Evolutionary conservation across 1,140 invertebrate species (phyloP).

Genomic region (Heliconius congener): DNA sequence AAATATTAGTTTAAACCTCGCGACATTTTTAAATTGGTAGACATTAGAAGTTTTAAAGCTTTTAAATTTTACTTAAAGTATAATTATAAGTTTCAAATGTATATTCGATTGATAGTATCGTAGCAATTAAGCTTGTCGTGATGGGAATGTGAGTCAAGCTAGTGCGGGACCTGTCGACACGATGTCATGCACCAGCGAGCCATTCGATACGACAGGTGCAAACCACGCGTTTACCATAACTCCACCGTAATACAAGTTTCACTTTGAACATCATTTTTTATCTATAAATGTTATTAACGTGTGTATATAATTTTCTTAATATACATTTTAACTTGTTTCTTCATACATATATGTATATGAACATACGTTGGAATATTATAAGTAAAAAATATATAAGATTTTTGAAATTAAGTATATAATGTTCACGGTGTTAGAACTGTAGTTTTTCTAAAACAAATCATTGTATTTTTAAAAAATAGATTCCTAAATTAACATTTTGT

Average conservation of each 20-base stretch:
- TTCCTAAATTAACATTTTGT: not conserved
- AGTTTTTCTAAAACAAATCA: not conserved
- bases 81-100: not conserved
- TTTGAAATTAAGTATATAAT: not conserved
- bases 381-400: too few relatives aligned
- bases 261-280: not conserved
- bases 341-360: not conserved
- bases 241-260: slow-evolving; percentile 21
- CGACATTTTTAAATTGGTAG: not conserved
- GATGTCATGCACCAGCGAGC: slow-evolving; percentile 59
- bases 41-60: not conserved
- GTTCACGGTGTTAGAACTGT: not conserved
- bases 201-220: slow-evolving; percentile 68
- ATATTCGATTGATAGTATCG: not conserved
- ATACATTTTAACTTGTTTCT: not conserved
- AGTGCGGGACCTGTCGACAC: slow-evolving; percentile 45
- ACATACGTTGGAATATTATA: not conserved
- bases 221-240: slow-evolving; percentile 39
- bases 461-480: not conserved
- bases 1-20: not conserved
- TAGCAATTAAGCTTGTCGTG: slow-evolving; percentile 38
- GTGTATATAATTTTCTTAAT: not conserved
- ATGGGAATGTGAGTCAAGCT: slow-evolving; percentile 43
- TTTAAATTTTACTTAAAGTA: not conserved
- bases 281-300: not conserved